These are phyloP conservation scores for Gnathochromis pfefferi DNA, from an alignment of 2,113 vertebrate genomes.

Conservation along the genomic window DNA sequence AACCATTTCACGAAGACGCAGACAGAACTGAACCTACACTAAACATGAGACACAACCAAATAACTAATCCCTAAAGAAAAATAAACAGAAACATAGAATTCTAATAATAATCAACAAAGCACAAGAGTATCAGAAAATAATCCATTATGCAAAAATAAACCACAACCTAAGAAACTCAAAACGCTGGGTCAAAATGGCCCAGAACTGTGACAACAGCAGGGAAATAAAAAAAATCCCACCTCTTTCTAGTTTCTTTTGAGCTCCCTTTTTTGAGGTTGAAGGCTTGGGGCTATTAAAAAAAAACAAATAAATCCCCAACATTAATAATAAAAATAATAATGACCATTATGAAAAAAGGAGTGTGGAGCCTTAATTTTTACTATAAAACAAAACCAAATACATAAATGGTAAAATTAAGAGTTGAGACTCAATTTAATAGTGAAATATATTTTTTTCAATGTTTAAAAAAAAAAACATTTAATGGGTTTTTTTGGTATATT, in stretches of 20 bases:
- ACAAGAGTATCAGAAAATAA: not conserved
- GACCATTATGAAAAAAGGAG: not conserved
- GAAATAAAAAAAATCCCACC: not conserved
- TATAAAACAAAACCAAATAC: not conserved
- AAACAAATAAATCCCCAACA: not conserved
- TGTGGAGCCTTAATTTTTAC: not conserved
- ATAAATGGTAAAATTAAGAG: not conserved
- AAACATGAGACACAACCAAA: not conserved
- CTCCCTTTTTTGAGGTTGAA: not conserved
- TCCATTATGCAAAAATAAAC: not conserved
- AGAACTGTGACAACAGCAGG: not conserved
- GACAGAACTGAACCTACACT: not conserved
- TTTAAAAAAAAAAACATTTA: not conserved
- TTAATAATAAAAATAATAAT: not conserved
- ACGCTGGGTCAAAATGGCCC: not conserved
- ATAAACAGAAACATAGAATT: not conserved
- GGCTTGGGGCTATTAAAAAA: not conserved
- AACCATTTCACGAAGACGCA: rapidly evolving
- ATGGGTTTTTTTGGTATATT: not conserved
- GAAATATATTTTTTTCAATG: not conserved
- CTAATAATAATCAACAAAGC: not conserved
- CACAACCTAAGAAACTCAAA: not conserved
- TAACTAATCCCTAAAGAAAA: not conserved
- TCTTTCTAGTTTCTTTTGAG: not conserved
- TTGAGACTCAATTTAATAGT: not conserved